Evolutionary conservation across 2,797 vertebrate species (phyloP), one percentile per base, ranked within the genome.

Genomic region (Dendrocincla fuliginosa): DNA sequence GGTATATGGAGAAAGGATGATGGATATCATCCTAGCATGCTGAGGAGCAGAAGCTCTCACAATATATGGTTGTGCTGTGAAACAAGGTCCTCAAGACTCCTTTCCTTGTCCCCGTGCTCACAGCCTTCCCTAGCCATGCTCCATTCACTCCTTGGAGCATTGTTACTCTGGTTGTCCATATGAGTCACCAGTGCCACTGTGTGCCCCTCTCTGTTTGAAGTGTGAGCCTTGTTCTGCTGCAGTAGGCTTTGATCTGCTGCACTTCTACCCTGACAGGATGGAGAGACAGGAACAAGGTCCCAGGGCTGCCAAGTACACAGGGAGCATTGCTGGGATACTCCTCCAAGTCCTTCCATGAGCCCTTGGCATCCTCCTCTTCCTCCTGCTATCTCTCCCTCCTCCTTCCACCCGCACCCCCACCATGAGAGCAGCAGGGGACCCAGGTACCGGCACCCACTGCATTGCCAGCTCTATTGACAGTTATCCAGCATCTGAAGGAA

Each of bases 401-500:
- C 50, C 44, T 46, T 16, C 47, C 32, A 11, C 22, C n/a, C 16
- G 18, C 52, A 10, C 24, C 49, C 8, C 55, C 41, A 13, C 25
- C 19, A 65, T 11, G 24, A 25, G 13, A 4, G 52, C 81, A 27
- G 32, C 11, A 3, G 46, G 28, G 32, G 42, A 19, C 47, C 37
- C 14, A 5, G 61, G 49, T 68, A 12, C 70, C 67, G 9, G 41
- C 49, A 14, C 61, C 59, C 11, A 1, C 95, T 68, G 49, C 22
- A 4, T 88, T 9, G 5, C 10, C 53, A 52, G 83, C 94, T 50
- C 93, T 97, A 97, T 98, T 97, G 98, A 98, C 97, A 98, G 96
- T 95, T 97, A 93, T 76, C 96, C 85, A 56, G 95, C 93, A 97
- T 97, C 97, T 92, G 96, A 97, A 97, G 97, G 97, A 98, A 98